These are phyloP conservation scores for Ginglymostoma cirratum DNA, from an alignment of 2,113 vertebrate species.

Conservation along the genomic window DNA sequence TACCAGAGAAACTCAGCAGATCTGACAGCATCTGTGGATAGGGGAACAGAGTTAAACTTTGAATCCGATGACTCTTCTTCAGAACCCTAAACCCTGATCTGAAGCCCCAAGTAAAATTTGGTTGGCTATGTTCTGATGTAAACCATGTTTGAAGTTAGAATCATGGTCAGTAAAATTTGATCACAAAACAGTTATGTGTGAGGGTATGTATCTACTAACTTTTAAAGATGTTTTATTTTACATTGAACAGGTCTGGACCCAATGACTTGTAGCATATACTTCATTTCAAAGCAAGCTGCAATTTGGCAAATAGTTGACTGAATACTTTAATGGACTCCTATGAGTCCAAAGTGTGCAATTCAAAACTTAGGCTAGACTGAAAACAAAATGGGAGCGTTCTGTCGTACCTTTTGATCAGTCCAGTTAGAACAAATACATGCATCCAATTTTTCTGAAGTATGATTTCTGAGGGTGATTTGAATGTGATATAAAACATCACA, in stretches of 20 bases:
- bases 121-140: too few relatives aligned
- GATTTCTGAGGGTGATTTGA: background rate
- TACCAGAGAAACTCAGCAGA: too few relatives aligned
- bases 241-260: background rate
- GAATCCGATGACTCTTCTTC: too few relatives aligned
- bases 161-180: too few relatives aligned
- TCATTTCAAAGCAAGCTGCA: too few relatives aligned
- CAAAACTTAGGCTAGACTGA: background rate
- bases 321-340: background rate
- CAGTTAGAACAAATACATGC: background rate
- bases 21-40: too few relatives aligned
- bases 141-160: too few relatives aligned
- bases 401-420: background rate
- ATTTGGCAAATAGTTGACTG: background rate
- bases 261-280: background rate
- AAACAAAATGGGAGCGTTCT: background rate
- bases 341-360: background rate
- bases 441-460: conserved; percentile 14
- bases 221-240: background rate
- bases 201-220: background rate
- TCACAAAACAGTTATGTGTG: background rate
- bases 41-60: too few relatives aligned
- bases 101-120: too few relatives aligned
- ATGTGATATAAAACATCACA: background rate
- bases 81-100: too few relatives aligned